Conservation (phyloP, 2,113 vertebrate genomes). For the Ursus arctos region DNA sequence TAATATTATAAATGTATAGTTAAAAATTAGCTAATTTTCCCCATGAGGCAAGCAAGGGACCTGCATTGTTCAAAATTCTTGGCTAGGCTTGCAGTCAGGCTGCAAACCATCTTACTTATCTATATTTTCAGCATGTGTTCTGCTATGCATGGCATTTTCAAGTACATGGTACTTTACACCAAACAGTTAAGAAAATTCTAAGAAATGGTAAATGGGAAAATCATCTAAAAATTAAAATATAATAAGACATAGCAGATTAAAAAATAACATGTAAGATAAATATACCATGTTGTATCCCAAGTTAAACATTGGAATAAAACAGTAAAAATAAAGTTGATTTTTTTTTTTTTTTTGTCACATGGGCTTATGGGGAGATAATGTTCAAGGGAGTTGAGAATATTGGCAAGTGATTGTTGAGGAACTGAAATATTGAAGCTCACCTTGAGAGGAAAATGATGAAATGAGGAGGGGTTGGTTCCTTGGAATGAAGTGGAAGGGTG, state of each 20-base stretch:
- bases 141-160: not conserved
- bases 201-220: not conserved
- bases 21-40: not conserved
- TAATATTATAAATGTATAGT: not conserved
- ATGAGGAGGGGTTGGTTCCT: not conserved
- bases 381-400: not conserved
- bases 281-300: not conserved
- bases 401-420: not conserved
- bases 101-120: not conserved
- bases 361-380: not conserved
- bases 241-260: not conserved
- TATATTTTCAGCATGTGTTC: not conserved
- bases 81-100: not conserved
- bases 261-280: not conserved
- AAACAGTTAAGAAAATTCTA: not conserved
- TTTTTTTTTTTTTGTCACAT: not conserved
- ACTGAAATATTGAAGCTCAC: not conserved
- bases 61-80: not conserved
- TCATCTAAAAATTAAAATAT: not conserved
- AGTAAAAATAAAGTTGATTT: not conserved
- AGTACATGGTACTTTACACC: not conserved
- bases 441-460: not conserved
- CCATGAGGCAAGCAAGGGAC: not conserved
- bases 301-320: constrained; percentile 27
- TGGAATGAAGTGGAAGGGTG: not conserved